Base-by-base conservation (phyloP, 2,888 invertebrate genomes). In the Melinopterus prodromus region DNA sequence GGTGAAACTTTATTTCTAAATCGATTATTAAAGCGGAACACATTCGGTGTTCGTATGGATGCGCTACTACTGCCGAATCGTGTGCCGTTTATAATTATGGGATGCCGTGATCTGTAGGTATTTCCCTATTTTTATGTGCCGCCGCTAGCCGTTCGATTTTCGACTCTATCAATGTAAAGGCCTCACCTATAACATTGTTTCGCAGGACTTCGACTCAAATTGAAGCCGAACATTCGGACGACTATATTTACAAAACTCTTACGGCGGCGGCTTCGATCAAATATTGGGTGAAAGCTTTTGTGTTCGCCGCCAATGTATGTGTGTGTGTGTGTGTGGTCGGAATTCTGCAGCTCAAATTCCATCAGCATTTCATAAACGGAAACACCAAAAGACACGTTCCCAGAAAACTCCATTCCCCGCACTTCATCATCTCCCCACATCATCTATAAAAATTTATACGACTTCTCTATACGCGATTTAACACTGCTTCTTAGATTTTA, bases 131-230 rank as follows among this genome's bases (percentile, higher is more conserved):
- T 80, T 80, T 82, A 77, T 53, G 53, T 53, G 53, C 53, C 79
- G 78, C 75, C 78, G 78, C 69, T 70, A 77, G 80, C 77, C 74
- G 78, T 81, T 82, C 79, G 80, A 82, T 82, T 82, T 82, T 81
- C 79, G 78, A 78, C 79, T 80, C 80, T 81, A 82, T 81, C 80
- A 82, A 78, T 77, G 79, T 80, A 77, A 82, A 82, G 81, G 82
- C 82, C 80, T 80, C 80, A 71, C 80, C 76, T 78, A 79, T 77
- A 81, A 80, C 80, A 81, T 82, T 82, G 82, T 79, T 81, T 81
- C 78, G 78, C 36, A 72, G 78, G 71, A 69, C 38, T 69, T 77
- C 69, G 78, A 75, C 79, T 81, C 78, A 81, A 79, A 78, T 78
- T 79, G 78, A 80, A 81, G 80, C 80, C 77, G 79, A 80, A 80